Conservation (phyloP, 2,113 vertebrate species). For the Indicator maculatus region DNA sequence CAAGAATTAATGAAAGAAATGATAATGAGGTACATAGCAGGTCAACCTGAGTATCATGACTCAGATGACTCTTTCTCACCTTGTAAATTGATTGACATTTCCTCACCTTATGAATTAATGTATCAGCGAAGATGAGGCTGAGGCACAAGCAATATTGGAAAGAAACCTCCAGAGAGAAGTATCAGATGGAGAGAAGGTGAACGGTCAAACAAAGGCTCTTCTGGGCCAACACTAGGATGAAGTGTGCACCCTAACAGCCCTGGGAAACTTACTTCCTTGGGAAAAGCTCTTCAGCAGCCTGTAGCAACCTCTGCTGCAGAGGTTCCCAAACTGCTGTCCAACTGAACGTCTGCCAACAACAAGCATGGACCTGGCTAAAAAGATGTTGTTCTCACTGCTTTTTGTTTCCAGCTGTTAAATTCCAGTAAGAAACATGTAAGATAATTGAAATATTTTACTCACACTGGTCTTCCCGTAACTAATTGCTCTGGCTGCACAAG, state of each 20-base stretch:
- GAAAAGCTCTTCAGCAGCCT: neutral
- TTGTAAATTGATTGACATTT: neutral
- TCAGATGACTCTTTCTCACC: neutral
- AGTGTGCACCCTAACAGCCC: neutral
- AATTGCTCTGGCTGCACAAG: neutral
- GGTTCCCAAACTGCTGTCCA: neutral
- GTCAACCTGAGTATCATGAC: neutral
- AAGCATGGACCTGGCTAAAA: neutral
- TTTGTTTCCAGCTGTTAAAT: conserved; percentile 48
- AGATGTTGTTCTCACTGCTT: neutral
- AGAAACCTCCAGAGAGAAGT: neutral
- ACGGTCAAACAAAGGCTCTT: neutral
- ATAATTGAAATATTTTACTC: neutral
- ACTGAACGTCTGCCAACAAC: neutral
- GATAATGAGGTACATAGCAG: neutral
- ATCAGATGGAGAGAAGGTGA: neutral
- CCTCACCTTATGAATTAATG: neutral
- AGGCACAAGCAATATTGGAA: neutral
- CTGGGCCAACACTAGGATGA: neutral
- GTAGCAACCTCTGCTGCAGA: neutral
- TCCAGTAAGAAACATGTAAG: neutral
- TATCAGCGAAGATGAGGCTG: neutral
- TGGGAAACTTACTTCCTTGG: neutral
- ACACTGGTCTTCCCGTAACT: neutral
- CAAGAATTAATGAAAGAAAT: neutral